Evolutionary conservation across 2,797 vertebrate genomes (phyloP), one percentile per base, ranked within the genome.

Genomic region (Schizopygopsis malacanthus): DNA sequence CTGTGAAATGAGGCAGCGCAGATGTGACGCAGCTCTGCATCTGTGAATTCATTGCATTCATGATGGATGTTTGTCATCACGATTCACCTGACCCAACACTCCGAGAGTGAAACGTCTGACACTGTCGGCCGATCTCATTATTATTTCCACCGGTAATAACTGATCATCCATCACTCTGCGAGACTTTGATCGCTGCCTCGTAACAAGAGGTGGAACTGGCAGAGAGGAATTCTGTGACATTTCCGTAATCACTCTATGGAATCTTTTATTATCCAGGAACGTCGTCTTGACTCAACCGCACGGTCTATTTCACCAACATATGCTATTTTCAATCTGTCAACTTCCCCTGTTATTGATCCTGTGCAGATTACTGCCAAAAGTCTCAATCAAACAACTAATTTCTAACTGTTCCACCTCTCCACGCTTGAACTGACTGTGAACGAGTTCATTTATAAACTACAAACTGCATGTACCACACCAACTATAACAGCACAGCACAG

Each of bases 181-280:
- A 85, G 85, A 90, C 90, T 81, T 90, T 88, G 87, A 88, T 90
- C 88, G 88, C 85, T 90, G 88, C 91, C 86, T 90, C 18, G 87
- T 82, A 81, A 90, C 82, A 78, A 90, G 87, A 69, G 85, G 88
- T 89, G 59, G 83, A 85, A 88, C 91, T 85, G 91, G 85, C 90
- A 22, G 92, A 77, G 89, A 91, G 92, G 79, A 78, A 91, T 88
- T 93, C 90, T 52, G 81, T 89, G 91, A 90, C 92, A 92, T 94
- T 95, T 94, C 90, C 90, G 90, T 94, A 94, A 95, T 94, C 92
- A 91, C 89, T 81, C 89, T 81, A 87, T 93, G 91, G 91, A 90
- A 91, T 93, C 90, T 94, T 93, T 94, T 93, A 93, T 94, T 93
- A 92, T 90, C 90, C 89, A 56, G 28, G 87, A 91, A 91, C 90